Base-by-base conservation (phyloP, 2,888 invertebrate species). In the Clistopyga incitator region DNA sequence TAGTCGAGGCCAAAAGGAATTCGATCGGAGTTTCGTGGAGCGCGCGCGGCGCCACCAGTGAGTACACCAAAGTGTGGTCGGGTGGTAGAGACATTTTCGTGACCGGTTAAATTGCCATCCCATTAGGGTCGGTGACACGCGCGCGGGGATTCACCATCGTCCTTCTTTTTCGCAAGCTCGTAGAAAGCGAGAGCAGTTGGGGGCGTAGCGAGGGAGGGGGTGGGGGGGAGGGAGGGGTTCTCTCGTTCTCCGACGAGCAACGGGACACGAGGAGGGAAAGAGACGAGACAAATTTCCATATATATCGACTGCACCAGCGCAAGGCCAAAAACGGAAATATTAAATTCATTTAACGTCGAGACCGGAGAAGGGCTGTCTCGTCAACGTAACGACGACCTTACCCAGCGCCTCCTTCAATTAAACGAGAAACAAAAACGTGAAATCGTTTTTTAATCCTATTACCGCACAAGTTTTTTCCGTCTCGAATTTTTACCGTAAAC, bases 291-390 rank as follows among this genome's bases (percentile, higher is more conserved):
- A 84, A 91, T 91, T 91, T 90, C 89, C 90, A 90, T 91, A 89
- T 90, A 91, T 91, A 91, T 91, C 90, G 91, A 91, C 90, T 86
- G 87, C 78, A 81, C 85, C 87, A 77, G 85, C 86, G 64, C 74
- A 59, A 50, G 50, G 50, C 42, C 71, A 71, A 23, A 87, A 88
- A 88, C 85, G 88, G 86, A 90, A 88, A 88, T 88, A 89, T 90
- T 87, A 90, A 90, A 90, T 89, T 88, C 88, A 88, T 89, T 89
- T 88, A 89, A 74, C 80, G 42, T 56, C 20, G 23, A 18, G 78
- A 47, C n/a, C 38, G n/a, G n/a, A 11, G 54, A 13, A 38, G 38
- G 38, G 42, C 47, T 18, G 54, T 45, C 47, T 34, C 71, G 71
- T 79, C 64, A 71, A 81, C 81, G 65, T 76, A 42, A 65, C 71